These are phyloP conservation scores for Girardia tigrina DNA, from an alignment of 2,888 invertebrate species.

Conservation along the genomic window DNA sequence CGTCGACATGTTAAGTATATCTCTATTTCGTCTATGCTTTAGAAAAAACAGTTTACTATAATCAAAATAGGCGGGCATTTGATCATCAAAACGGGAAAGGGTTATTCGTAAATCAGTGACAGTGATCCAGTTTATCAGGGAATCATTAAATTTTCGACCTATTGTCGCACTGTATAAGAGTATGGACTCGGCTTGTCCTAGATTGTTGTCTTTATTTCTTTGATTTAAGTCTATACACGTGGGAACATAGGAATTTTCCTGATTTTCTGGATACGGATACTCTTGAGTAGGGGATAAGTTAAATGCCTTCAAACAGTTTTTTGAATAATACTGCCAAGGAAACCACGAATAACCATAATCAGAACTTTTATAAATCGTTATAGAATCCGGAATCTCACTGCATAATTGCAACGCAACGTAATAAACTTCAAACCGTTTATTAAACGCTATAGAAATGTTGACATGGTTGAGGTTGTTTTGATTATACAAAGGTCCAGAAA, in stretches of 20 bases:
- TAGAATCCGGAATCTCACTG: conserved; percentile 83
- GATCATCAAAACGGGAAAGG: conserved; percentile 29
- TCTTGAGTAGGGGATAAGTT: conserved; percentile 79
- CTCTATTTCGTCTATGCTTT: neutral
- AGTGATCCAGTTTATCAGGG: conserved; percentile 88
- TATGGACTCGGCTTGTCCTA: neutral
- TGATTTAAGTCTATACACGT: conserved; percentile 47
- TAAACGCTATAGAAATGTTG: conserved; percentile 73
- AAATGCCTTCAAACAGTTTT: conserved; percentile 77
- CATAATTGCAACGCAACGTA: conserved; percentile 92
- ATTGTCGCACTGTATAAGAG: conserved; percentile 88
- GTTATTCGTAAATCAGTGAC: conserved; percentile 81
- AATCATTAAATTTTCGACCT: conserved; percentile 71
- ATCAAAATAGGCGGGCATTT: neutral
- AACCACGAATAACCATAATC: conserved; percentile 92
- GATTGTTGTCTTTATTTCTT: neutral
- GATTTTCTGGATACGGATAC: conserved; percentile 55
- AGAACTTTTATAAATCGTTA: conserved; percentile 88
- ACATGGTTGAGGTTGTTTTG: conserved; percentile 57
- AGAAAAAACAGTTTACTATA: neutral
- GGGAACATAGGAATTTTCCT: neutral
- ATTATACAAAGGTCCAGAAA: conserved; percentile 65
- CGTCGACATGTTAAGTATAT: conserved; percentile 24
- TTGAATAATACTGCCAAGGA: conserved; percentile 91
- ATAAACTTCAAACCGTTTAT: conserved; percentile 90